Evolutionary conservation across 2,888 invertebrate genomes (phyloP), one percentile per base, ranked within the genome.

Genomic region (Pecten maximus): DNA sequence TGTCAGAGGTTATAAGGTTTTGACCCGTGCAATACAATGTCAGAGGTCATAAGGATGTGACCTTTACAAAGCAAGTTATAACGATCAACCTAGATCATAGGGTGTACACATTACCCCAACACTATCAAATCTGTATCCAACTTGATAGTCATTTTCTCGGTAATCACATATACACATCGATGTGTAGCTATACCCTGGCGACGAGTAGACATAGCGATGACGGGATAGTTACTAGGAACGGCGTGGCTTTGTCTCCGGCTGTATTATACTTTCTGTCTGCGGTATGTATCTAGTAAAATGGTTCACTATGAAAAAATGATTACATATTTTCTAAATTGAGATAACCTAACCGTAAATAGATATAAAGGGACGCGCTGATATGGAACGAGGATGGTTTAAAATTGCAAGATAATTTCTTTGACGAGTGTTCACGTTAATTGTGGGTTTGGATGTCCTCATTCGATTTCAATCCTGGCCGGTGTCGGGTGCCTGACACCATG

Each of bases 331-430:
- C 54, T 23, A 54, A 54, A 54, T 54, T 54, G 54, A 54, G 54
- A 54, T n/a, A 54, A 8, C 54, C n/a, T 54, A 54, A 54, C 54
- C 54, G 54, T 54, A 54, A 54, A 54, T n/a, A 54, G 54, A 54
- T n/a, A 23, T 54, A 23, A 54, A 54, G 54, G n/a, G 19, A 54
- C 19, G 1, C n/a, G 23, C 0, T 54, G 23, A 19, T 54, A 2
- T 19, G 54, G 54, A 54, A 54, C 54, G 54, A 54, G 54, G 54
- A n/a, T n/a, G 54, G 54, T 54, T 23, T 54, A 54, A 54, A 54
- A 54, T 54, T 54, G 54, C 54, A 54, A 19, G 54, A 54, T 54
- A 54, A 54, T 54, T 54, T 54, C 54, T 54, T n/a, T 54, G 54
- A 6, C 54, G n/a, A 23, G 54, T 54, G 23, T 54, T 54, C 54